A percentile compares a stretch with the other conserved stretches of the same genome.
Conservation (phyloP, 2,888 invertebrate species). For the Hydriomena furcata region DNA sequence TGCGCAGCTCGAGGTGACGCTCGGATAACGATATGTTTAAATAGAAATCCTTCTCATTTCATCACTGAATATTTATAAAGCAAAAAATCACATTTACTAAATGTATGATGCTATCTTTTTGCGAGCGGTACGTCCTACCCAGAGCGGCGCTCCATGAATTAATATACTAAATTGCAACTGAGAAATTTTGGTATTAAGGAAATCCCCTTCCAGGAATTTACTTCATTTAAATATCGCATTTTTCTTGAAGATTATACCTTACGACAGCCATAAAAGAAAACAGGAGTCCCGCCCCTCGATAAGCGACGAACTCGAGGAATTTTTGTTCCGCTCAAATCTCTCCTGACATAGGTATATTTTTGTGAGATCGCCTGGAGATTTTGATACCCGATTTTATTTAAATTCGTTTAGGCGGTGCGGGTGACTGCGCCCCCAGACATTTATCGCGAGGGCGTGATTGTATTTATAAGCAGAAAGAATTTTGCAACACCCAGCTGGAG, state of each 20-base stretch:
- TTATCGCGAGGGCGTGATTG: constrained; percentile 78
- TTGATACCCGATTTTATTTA: constrained; percentile 82
- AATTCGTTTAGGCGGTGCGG: constrained; percentile 78
- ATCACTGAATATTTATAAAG: constrained; percentile 28
- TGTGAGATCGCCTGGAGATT: constrained; percentile 79
- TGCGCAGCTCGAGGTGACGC: constrained; percentile 52
- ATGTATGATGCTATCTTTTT: neutral
- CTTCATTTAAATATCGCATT: constrained; percentile 84
- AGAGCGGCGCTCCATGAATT: constrained; percentile 44
- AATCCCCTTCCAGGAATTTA: constrained; percentile 75
- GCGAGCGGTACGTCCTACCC: neutral
- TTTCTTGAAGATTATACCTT: constrained; percentile 83
- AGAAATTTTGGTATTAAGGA: constrained; percentile 69
- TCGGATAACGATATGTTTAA: constrained; percentile 60
- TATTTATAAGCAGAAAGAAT: constrained; percentile 69
- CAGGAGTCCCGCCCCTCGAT: constrained; percentile 78
- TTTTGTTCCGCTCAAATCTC: constrained; percentile 82
- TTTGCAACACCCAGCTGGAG: constrained; percentile 39
- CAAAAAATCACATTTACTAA: constrained; percentile 3
- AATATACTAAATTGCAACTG: constrained; percentile 72
- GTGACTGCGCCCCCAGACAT: constrained; percentile 74
- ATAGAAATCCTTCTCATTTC: constrained; percentile 40
- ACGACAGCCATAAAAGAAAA: constrained; percentile 84
- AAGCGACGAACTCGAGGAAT: constrained; percentile 81
- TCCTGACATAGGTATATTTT: constrained; percentile 82